Evolutionary conservation across 2,888 invertebrate species (phyloP), one percentile per base, ranked within the genome.

Genomic region (Cactoblastis cactorum): DNA sequence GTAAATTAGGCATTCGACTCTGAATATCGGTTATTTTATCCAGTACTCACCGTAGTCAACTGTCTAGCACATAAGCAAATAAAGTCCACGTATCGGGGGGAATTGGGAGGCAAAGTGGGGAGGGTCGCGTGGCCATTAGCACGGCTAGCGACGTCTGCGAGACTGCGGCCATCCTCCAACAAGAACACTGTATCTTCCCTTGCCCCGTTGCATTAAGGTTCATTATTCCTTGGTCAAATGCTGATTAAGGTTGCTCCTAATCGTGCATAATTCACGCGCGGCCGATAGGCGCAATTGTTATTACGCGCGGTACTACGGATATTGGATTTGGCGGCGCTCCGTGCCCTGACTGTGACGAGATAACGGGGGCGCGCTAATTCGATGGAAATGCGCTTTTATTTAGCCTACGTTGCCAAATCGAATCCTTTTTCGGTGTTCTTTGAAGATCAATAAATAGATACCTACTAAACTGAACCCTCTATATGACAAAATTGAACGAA

Each of bases 211-310:
- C 2, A 0, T n/a, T 71, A 77, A 57, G 65, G 71, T 65, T 51
- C 14, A 50, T 39, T 67, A 65, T 72, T 8, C 37, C 32, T 52
- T 60, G n/a, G 14, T 15, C 1, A 18, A 14, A 15, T 47, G 55
- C 50, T 49, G 56, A 49, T 48, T 52, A 54, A 59, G 51, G 52
- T 69, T 54, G 70, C 66, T 52, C 57, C 58, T 58, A 62, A 62
- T 69, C 77, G 80, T 87, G 85, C 86, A 88, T 87, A 88, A 88
- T 87, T 88, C 87, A 88, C 83, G 83, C 82, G 85, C 74, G 82
- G 73, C 80, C 87, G 87, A 86, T 87, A 85, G 86, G 83, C 81
- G 79, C 86, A 83, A 86, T 83, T 86, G 88, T 86, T 87, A 88
- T 88, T 87, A 83, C 84, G 80, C 81, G 82, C 77, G 84, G 82